Evolutionary conservation across 1,140 invertebrate genomes (phyloP), one percentile per base, ranked within the genome.

Genomic region (Limonius californicus): DNA sequence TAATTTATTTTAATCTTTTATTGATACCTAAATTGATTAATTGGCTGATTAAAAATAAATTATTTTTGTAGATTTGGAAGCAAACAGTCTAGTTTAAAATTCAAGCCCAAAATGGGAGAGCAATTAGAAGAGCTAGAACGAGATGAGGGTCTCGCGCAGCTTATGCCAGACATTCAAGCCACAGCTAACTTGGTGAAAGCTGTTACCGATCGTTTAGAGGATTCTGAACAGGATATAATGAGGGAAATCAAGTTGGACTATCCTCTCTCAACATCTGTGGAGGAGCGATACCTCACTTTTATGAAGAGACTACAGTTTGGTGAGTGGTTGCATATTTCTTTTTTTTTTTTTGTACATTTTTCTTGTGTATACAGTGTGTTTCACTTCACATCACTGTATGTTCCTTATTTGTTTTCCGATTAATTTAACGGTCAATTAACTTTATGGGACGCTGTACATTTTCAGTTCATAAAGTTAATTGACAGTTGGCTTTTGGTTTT

Each of bases 271-370:
- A 74, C 75, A 30, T 84, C 86, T 0, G 70, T 86, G 15, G 87
- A 88, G 54, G 86, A 91, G 72, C 82, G 89, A 21, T 95, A 96
- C 76, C 80, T 94, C 43, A 86, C 88, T 69, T 82, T 92, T 56
- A 94, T 97, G 91, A 90, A 91, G 70, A 86, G 84, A 66, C 79
- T 94, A 55, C 93, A 95, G 79, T 96, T 96, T 77, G 89, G 90
- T 92, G 75, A 79, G 84, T 72, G 45, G 9, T 4, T 27, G 23
- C n/a, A n/a, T n/a, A n/a, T n/a, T n/a, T n/a, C n/a, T n/a, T n/a
- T n/a, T n/a, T n/a, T n/a, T n/a, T n/a, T n/a, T n/a, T n/a, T n/a
- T n/a, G n/a, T n/a, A n/a, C n/a, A n/a, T n/a, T n/a, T n/a, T n/a
- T n/a, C n/a, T n/a, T n/a, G n/a, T n/a, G n/a, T n/a, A n/a, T n/a